Base-by-base conservation (phyloP, 1,140 invertebrate genomes). In the Neodiprion pinetum region DNA sequence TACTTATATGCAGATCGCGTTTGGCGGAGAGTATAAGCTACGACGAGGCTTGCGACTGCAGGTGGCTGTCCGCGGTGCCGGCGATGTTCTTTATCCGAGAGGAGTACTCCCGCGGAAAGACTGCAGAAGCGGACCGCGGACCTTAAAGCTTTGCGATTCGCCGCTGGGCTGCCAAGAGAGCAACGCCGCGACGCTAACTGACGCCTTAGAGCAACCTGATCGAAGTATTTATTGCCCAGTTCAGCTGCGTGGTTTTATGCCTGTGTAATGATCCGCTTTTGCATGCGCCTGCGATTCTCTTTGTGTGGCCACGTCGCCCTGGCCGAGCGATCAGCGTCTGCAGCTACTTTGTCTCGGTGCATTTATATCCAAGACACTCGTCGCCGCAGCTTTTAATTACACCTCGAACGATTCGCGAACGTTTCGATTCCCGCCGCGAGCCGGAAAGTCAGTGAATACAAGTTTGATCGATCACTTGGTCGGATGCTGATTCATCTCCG, bases 161-260 rank as follows among this genome's bases (percentile, higher is more conserved):
- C 85, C 86, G 86, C 84, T 80, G 72, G 80, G 78, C 82, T 83
- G 82, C 83, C 83, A 76, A 69, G 67, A 73, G 76, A 70, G 73
- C 77, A 81, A 76, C 78, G 79, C 77, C 76, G 71, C 82, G 82
- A 85, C 82, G 81, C 85, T 87, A 86, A 87, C 85, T 87, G 85
- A 87, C 85, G 83, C 84, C 84, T 85, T 82, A 86, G 83, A 86
- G 84, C 81, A 83, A 80, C 76, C 84, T 87, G 86, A 86, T 87
- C 83, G 86, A 87, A 87, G 84, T 87, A 87, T 87, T 87, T 87
- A 87, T 87, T 86, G 83, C 84, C 80, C 72, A 75, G n/a, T 68
- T 74, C 70, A 49, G 67, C 48, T 23, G 10, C 11, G 67, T 69
- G 28, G 75, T 75, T 82, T 79, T 81, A 80, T 84, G 70, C 79